Evolutionary conservation across 2,888 invertebrate genomes (phyloP).

Genomic region (Scelioninae gen. 1): DNA sequence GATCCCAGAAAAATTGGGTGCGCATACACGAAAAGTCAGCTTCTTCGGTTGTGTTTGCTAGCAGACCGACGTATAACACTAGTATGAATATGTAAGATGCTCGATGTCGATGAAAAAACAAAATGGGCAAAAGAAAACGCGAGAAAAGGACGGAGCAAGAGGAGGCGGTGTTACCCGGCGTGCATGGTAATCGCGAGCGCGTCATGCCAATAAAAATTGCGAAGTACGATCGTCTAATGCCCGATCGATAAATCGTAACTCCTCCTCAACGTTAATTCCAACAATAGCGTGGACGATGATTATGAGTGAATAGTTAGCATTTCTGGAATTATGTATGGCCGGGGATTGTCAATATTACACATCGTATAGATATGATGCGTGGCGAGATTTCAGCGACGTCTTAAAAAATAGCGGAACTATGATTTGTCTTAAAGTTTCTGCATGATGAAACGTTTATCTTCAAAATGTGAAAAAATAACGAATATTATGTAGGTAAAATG

Average conservation of each 20-base stretch:
- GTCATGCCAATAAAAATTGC: constrained; percentile 82
- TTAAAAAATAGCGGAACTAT: constrained; percentile 10
- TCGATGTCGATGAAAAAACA: constrained; percentile 75
- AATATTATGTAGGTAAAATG: too few species aligned
- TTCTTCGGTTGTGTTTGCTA: neutral
- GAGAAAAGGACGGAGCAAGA: constrained; percentile 42
- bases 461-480: too few species aligned
- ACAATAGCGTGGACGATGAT: constrained; percentile 20
- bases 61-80: constrained; percentile 78
- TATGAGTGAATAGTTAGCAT: constrained; percentile 36
- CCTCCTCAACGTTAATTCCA: constrained; percentile 68
- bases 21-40: constrained; percentile 16
- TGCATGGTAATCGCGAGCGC: constrained; percentile 82
- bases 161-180: constrained; percentile 72
- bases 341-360: constrained; percentile 32
- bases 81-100: constrained; percentile 83
- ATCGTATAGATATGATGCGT: constrained; percentile 3
- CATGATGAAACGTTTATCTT: too few species aligned
- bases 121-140: constrained; percentile 31
- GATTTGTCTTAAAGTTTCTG: neutral
- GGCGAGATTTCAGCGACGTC: constrained; percentile 20
- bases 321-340: constrained; percentile 33
- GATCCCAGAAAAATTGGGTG: constrained; percentile 49
- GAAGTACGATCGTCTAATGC: constrained; percentile 78
- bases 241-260: constrained; percentile 76